Evolutionary conservation across 1,140 invertebrate genomes (phyloP), one percentile per base, ranked within the genome.

Genomic region (Sminthurides bifidus): DNA sequence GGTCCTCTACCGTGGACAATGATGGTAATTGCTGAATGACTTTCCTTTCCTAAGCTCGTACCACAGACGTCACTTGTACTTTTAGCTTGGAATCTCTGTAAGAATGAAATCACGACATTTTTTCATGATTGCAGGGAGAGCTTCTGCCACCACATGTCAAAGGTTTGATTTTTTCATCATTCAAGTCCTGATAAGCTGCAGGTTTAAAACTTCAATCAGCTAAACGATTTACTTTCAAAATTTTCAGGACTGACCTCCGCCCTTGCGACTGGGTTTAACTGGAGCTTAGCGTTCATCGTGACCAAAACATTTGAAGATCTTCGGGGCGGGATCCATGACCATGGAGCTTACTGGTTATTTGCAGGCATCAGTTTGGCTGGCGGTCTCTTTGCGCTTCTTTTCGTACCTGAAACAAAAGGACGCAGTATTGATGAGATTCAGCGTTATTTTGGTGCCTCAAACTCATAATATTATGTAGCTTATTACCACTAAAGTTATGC

Each of bases 321-420:
- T 35, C 60, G 69, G 46, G 46, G 68, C 27, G 64, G 63, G 8
- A 64, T 78, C 23, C 66, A 66, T 29, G 65, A 67, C 3, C 76
- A 77, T 58, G 73, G 67, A 2, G 67, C 68, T 12, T 77, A 74
- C 65, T 75, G 73, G 68, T 56, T 76, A 26, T 80, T 80, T 65
- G 60, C 77, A 8, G 71, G 75, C 10, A 60, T 76, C 49, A 69
- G 72, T 19, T 64, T 71, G 19, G 43, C 72, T 12, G 66, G 73
- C 45, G 61, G 65, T 0, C 5, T 70, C 6, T 76, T 73, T 56
- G 65, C 66, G 12, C 68, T 69, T 59, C 65, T 73, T 46, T 65
- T 68, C 54, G 67, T 76, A 17, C 74, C 74, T 12, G 75, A 76
- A 64, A 76, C 75, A 0, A 76, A 76, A 66, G 70, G 71, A 26